Percentiles rank a stretch among this genome's conserved stretches.
Evolutionary conservation across 2,888 invertebrate species (phyloP).

Genomic region (Nemotelus pantherinus): DNA sequence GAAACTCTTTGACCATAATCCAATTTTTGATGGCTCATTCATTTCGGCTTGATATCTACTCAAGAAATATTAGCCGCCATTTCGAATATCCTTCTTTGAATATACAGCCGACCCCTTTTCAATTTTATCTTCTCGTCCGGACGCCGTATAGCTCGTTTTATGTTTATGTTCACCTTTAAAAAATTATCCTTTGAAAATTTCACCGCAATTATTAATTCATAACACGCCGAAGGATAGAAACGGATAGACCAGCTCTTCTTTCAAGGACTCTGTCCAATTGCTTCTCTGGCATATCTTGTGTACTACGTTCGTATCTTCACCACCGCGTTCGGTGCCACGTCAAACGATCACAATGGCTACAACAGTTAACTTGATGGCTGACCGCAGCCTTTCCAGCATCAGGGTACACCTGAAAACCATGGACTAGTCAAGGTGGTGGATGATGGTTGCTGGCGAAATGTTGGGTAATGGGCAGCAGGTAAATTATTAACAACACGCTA

Average conservation of each 20-base stretch:
- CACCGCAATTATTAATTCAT: conserved; percentile 42
- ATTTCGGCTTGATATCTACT: neutral
- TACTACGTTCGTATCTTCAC: too few relatives aligned
- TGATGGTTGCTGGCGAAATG: neutral
- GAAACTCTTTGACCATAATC: too few relatives aligned
- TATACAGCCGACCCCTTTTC: conserved; percentile 30
- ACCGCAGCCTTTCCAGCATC: conserved; percentile 23
- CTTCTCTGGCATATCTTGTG: too few relatives aligned
- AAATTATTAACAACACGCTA: conserved; percentile 32
- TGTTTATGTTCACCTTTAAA: conserved; percentile 31
- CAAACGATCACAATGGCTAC: neutral
- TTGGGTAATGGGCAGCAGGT: conserved; percentile 23
- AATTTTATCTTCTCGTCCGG: conserved; percentile 27
- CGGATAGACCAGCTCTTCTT: conserved; percentile 1
- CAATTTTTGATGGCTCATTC: too few relatives aligned
- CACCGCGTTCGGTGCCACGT: neutral
- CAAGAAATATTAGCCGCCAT: conserved; percentile 26
- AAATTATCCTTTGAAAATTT: conserved; percentile 40
- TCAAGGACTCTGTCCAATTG: too few relatives aligned
- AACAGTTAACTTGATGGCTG: conserved; percentile 20
- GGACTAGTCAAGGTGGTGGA: neutral
- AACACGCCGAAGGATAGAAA: conserved; percentile 29
- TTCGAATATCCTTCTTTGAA: conserved; percentile 29
- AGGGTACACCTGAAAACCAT: neutral
- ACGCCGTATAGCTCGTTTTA: conserved; percentile 3